Evolutionary conservation across 2,888 invertebrate genomes (phyloP), one percentile per base, ranked within the genome.

Genomic region (Metacarcinus magister): DNA sequence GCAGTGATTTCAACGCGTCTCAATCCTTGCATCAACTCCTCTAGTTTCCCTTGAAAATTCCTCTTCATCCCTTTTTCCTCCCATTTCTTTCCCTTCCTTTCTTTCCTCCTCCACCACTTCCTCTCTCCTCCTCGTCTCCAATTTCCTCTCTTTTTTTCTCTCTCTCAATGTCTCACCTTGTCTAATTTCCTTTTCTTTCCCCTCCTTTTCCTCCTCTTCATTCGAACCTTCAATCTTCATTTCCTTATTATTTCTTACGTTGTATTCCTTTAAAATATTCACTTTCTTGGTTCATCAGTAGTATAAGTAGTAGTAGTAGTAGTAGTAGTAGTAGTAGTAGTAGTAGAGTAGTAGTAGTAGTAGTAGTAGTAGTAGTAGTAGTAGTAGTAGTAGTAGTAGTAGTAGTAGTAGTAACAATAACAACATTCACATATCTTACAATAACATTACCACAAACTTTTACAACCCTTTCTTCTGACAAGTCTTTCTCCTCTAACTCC

Each of bases 341-440:
- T 75, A 75, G 75, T 75, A 75, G 23, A 23, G 67, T n/a, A 23
- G 67, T 67, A 67, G 67, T 67, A 23, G 67, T 67, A 23, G 67
- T 67, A 23, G 67, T 23, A 67, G 67, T 67, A 23, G 67, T 67
- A 23, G 67, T 2, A 67, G 67, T 67, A 23, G 67, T 23, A 67
- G 67, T 23, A 67, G 82, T 82, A 82, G 82, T 32, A 82, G n/a
- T 82, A 82, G 82, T 82, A 82, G 82, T 82, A 82, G 32, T 82
- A 82, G 82, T 82, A 82, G 82, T 82, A 82, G 82, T 82, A 82
- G 82, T 82, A 82, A 32, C 2, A 82, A 8, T 32, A 32, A 32
- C 32, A 82, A 32, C 13, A 82, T 28, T 82, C 7, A 13, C 8
- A 23, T 0, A 23, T 23, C 32, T 82, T 32, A 32, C 32, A 82